Percentiles rank a stretch among this genome's conserved stretches.
Conservation (phyloP, 1,140 invertebrate genomes). For the Saccostrea echinata region DNA sequence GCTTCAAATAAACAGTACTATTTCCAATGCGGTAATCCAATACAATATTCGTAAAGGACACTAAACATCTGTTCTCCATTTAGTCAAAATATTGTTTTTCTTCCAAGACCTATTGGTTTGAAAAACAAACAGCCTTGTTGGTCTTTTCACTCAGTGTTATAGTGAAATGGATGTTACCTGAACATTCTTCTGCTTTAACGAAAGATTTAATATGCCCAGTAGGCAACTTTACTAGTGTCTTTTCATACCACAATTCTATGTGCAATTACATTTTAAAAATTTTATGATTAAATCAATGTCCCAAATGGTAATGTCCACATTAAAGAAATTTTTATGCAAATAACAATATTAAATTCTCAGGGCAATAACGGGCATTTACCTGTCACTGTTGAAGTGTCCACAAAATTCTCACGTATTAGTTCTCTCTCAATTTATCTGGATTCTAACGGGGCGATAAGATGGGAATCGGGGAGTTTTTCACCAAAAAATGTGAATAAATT, state of each 20-base stretch:
- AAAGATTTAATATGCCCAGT: constrained; percentile 1
- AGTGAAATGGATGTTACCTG: constrained; percentile 7
- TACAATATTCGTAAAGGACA: background rate
- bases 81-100: constrained; percentile 9
- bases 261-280: background rate
- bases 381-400: background rate
- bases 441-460: background rate
- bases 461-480: constrained; percentile 10
- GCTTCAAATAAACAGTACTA: background rate
- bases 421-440: background rate
- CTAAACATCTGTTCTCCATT: constrained; percentile 8
- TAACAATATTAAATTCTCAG: background rate
- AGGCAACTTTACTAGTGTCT: background rate
- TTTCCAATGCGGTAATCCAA: background rate
- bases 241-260: background rate
- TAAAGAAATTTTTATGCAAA: constrained; percentile 33
- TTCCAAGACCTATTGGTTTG: background rate
- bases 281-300: constrained; percentile 4
- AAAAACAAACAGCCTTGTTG: background rate
- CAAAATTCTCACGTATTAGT: constrained; percentile 15
- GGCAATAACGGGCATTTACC: constrained; percentile 27
- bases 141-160: background rate
- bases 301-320: constrained; percentile 24
- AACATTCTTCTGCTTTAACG: background rate
- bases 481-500: constrained; percentile 8